A percentile compares a stretch with the other conserved stretches of the same genome.
These are phyloP conservation scores for Syngnathoides biaculeatus DNA, from an alignment of 2,113 vertebrate genomes.

Conservation along the genomic window DNA sequence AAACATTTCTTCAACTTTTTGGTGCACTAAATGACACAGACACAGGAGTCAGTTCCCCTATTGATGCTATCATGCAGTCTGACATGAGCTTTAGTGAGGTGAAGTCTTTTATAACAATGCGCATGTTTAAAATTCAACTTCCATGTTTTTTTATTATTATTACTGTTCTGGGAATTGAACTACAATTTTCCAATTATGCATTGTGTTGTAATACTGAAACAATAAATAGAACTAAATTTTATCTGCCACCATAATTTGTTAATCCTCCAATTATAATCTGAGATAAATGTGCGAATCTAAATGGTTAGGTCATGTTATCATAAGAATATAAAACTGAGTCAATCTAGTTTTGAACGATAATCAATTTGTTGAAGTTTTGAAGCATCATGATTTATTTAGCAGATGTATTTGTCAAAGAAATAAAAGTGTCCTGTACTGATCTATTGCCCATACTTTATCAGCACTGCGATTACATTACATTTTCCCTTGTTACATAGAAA, in stretches of 20 bases:
- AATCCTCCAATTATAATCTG: not conserved
- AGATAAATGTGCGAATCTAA: not conserved
- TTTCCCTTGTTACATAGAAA: conserved; percentile 9
- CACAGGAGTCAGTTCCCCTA: not conserved
- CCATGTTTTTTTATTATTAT: not conserved
- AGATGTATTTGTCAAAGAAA: not conserved
- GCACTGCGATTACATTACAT: not conserved
- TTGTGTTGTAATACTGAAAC: not conserved
- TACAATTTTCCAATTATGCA: not conserved
- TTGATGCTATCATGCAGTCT: not conserved
- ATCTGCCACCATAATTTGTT: too few relatives aligned
- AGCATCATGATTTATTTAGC: not conserved
- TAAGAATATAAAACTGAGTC: conserved; percentile 6
- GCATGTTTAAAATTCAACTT: not conserved
- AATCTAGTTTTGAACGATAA: conserved; percentile 3
- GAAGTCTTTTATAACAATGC: not conserved
- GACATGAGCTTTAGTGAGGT: not conserved
- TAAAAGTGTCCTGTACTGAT: not conserved
- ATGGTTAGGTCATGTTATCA: conserved; percentile 5
- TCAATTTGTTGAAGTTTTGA: not conserved
- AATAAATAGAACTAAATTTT: not conserved
- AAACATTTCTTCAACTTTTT: not conserved
- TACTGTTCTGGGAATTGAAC: not conserved
- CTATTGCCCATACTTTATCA: not conserved
- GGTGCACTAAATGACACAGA: not conserved